Conservation (phyloP, 2,797 vertebrate genomes). For the Neostethus bicornis region DNA sequence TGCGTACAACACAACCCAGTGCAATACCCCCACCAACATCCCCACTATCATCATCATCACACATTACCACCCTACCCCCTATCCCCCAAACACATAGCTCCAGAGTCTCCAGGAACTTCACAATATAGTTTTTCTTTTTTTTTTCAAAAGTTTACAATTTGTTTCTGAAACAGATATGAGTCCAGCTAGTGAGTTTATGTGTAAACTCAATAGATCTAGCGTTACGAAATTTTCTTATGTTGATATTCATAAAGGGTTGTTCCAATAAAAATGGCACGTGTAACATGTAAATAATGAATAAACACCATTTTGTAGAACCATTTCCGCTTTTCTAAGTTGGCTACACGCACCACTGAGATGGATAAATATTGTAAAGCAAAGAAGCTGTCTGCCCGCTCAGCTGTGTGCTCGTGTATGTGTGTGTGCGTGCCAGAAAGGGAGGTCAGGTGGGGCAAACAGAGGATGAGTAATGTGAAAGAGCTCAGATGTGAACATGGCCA, state of each 20-base stretch:
- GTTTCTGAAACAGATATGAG: conserved; percentile 2
- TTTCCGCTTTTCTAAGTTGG: conserved; percentile 53
- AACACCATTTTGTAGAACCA: conserved; percentile 63
- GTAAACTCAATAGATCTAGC: too few species aligned
- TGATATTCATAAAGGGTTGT: conserved; percentile 11
- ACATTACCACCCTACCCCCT: conserved; percentile 11
- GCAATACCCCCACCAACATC: conserved; percentile 1
- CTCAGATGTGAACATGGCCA: conserved; percentile 69
- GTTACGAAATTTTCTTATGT: neutral
- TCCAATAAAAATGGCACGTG: conserved; percentile 18
- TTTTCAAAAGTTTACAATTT: neutral
- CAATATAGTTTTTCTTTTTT: too few species aligned
- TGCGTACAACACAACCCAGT: conserved; percentile 39
- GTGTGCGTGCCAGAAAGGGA: conserved; percentile 29
- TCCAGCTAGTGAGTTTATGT: too few species aligned
- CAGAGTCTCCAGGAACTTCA: conserved; percentile 9
- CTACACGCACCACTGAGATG: conserved; percentile 54
- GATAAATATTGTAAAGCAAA: conserved; percentile 68
- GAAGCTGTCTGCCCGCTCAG: conserved; percentile 45
- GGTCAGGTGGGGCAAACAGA: conserved; percentile 73
- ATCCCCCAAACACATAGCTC: conserved; percentile 34
- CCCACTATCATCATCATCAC: neutral
- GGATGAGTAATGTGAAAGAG: conserved; percentile 78
- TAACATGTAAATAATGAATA: conserved; percentile 61
- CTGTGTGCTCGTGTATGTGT: conserved; percentile 9